Base-by-base conservation (phyloP, 2,113 vertebrate genomes). In the Ictalurus punctatus region DNA sequence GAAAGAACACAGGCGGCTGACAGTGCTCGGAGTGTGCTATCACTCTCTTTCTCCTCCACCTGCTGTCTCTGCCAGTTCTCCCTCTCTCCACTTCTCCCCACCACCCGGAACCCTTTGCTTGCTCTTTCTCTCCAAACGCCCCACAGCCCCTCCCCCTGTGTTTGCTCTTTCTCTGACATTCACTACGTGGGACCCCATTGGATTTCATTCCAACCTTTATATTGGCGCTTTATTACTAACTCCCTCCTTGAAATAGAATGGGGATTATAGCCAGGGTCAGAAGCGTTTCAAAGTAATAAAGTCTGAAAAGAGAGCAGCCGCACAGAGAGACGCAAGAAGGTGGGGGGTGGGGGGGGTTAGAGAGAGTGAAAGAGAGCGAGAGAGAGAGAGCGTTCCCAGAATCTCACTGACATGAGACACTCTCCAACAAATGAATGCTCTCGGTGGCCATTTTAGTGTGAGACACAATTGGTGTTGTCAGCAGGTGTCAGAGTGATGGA, bases 141-240 rank as follows among this genome's bases (percentile, higher is more conserved):
- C 86, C 67, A 76, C 86, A 90, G 44, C 80, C 21, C 74, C 86
- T 74, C 82, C 54, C 87, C 65, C 90, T 85, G 90, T 21, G 16
- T 58, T 2, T 88, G 92, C 93, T 94, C 88, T 67, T 92, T 85
- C 92, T 84, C 93, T 96, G 94, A 95, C 96, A 96, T 96, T 97
- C 95, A 95, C 94, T 95, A 92, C 89, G 88, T 79, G 88, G 92
- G 95, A 94, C 91, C 92, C 94, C 93, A 96, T 96, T 92, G 92
- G 95, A 97, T 95, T 95, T 96, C 93, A 94, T 96, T 96, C 96
- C 96, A 94, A 93, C 94, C 95, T 95, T 86, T 94, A 90, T 0
- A 94, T 96, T 95, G 90, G 92, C 89, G 90, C 88, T 94, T 95
- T 91, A 94, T 91, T 90, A 90, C 95, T 90, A 93, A 93, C 94